Evolutionary conservation across 1,140 invertebrate genomes (phyloP).

Genomic region (Pseudomyrmex dendroicus): DNA sequence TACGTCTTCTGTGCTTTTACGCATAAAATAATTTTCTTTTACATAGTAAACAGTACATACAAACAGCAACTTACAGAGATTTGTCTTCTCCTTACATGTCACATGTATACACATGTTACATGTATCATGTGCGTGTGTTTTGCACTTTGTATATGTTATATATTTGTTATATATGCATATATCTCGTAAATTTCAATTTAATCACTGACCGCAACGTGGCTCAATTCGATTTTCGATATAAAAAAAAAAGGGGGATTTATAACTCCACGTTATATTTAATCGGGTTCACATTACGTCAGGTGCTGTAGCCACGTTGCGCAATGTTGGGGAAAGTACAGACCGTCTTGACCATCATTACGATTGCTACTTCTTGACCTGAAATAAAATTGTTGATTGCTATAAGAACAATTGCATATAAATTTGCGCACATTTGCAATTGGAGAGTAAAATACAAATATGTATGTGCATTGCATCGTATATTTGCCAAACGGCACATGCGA

Average conservation of each 20-base stretch:
- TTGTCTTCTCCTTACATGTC: too few relatives aligned
- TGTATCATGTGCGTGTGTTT: too few relatives aligned
- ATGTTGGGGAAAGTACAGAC: constrained; percentile 77
- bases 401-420: constrained; percentile 29
- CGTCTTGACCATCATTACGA: constrained; percentile 75
- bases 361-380: constrained; percentile 76
- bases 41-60: too few relatives aligned
- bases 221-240: constrained; percentile 39
- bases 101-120: too few relatives aligned
- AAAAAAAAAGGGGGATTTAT: constrained; percentile 52
- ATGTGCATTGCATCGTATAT: too few relatives aligned
- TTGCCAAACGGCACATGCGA: too few relatives aligned
- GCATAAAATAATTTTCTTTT: too few relatives aligned
- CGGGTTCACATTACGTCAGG: constrained; percentile 78
- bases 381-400: constrained; percentile 66
- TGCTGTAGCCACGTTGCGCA: constrained; percentile 74
- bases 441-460: not conserved
- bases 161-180: not conserved
- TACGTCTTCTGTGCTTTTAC: too few relatives aligned
- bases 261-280: constrained; percentile 78
- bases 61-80: too few relatives aligned
- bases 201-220: not conserved
- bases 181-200: not conserved
- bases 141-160: too few relatives aligned
- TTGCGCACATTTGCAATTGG: not conserved